Base-by-base conservation (phyloP, 1,140 invertebrate genomes). In the Drosophila nasuta region DNA sequence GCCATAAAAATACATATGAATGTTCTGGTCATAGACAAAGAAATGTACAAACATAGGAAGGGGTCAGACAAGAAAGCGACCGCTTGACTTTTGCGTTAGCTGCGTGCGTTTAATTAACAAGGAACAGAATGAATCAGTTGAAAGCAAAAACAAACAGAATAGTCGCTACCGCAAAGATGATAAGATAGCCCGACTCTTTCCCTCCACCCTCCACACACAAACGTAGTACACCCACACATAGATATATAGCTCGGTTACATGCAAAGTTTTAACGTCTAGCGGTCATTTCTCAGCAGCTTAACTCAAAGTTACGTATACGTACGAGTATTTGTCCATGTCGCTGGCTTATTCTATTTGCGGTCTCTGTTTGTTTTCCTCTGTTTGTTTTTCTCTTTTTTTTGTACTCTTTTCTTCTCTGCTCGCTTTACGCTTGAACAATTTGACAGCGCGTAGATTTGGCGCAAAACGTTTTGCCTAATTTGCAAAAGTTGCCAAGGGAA, bases 391-490 rank as follows among this genome's bases (percentile, higher is more conserved):
- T 78, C 1, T 87, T 82, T 75, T 85, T 64, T 51, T 58, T 45
- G 51, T 80, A 69, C 81, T 69, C 54, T 58, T 57, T 7, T 57
- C 15, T 5, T 38, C 35, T 11, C 3, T 20, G 25, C 28, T 46
- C 57, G 66, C 81, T 85, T 88, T 81, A 59, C 85, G 81, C 85
- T 88, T 79, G 81, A 88, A 81, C 85, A 88, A 88, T 90, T 88
- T 89, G 85, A 88, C 85, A 89, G 66, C 78, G 85, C 85, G 85
- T 89, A 89, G 85, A 88, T 89, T 89, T 88, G 85, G 81, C 85
- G 80, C 77, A 88, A 88, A 88, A 90, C 85, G 85, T 89, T 89
- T 88, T 88, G 85, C 85, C 86, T 88, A 89, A 88, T 88, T 88
- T 90, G 85, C 78, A 85, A 81, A 89, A 88, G 77, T 88, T 89